Conservation (phyloP, 2,113 vertebrate species). For the Calyptomena viridis region DNA sequence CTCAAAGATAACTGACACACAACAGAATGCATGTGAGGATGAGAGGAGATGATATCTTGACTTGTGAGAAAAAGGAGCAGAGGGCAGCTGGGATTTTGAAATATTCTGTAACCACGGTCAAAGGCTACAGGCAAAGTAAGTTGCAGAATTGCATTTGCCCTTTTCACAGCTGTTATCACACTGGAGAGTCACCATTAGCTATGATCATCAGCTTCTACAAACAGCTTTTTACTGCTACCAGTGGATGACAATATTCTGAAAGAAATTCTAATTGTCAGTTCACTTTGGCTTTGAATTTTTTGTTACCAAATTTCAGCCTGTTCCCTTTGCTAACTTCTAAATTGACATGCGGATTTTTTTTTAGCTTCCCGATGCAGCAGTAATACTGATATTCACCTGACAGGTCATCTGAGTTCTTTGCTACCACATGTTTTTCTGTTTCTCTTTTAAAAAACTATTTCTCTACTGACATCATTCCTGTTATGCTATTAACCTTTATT, state of each 20-base stretch:
- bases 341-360: background rate
- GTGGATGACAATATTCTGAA: background rate
- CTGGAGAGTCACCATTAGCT: background rate
- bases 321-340: background rate
- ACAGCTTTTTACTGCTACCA: background rate
- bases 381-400: background rate
- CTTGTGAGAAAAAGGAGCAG: background rate
- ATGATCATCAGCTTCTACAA: background rate
- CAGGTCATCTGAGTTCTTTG: background rate
- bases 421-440: background rate
- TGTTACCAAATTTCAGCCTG: background rate
- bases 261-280: background rate
- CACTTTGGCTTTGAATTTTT: background rate
- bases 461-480: background rate
- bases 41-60: background rate
- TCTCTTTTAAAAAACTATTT: background rate
- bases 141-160: background rate
- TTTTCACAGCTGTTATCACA: background rate
- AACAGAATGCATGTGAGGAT: background rate
- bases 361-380: background rate
- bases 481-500: background rate
- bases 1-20: background rate
- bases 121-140: background rate
- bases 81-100: background rate
- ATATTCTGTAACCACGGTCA: background rate